Conservation (phyloP, 2,888 invertebrate genomes). For the Electrophaes corylata region DNA sequence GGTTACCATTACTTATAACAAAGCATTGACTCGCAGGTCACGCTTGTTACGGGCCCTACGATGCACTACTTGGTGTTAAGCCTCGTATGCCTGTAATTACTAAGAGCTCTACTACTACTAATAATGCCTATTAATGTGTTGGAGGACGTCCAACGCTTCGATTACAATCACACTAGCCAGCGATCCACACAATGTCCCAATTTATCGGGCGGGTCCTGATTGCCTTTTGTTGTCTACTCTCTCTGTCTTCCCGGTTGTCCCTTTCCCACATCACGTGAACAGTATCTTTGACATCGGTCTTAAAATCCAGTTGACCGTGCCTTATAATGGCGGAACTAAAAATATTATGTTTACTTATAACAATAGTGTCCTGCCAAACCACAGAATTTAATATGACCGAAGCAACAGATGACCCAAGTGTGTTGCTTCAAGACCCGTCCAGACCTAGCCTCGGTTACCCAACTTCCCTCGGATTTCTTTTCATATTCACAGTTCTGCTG, state of each 20-base stretch:
- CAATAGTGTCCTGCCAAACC: conserved; percentile 15
- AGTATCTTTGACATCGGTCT: not conserved
- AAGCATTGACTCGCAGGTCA: too few relatives aligned
- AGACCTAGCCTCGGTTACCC: conserved; percentile 64
- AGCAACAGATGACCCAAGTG: not conserved
- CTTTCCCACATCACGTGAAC: not conserved
- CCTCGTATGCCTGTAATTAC: too few relatives aligned
- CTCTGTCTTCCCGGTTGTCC: not conserved
- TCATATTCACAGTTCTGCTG: conserved; percentile 62
- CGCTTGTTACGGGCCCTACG: too few relatives aligned
- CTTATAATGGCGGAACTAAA: conserved; percentile 35
- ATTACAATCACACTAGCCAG: too few relatives aligned
- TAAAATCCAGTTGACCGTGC: conserved; percentile 47
- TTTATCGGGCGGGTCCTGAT: too few relatives aligned
- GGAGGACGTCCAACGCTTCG: too few relatives aligned
- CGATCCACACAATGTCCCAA: too few relatives aligned
- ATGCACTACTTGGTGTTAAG: too few relatives aligned
- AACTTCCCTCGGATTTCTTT: conserved; percentile 58
- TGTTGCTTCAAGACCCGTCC: conserved; percentile 43
- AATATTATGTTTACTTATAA: conserved; percentile 29
- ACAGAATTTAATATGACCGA: not conserved
- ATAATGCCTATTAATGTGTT: too few relatives aligned
- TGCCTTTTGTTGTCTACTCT: too few relatives aligned
- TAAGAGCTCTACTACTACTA: too few relatives aligned
- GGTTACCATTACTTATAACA: too few relatives aligned